Evolutionary conservation across 53 echinoderm and acorn worm species (phyloP).

Genomic region (Astropecten irregularis): DNA sequence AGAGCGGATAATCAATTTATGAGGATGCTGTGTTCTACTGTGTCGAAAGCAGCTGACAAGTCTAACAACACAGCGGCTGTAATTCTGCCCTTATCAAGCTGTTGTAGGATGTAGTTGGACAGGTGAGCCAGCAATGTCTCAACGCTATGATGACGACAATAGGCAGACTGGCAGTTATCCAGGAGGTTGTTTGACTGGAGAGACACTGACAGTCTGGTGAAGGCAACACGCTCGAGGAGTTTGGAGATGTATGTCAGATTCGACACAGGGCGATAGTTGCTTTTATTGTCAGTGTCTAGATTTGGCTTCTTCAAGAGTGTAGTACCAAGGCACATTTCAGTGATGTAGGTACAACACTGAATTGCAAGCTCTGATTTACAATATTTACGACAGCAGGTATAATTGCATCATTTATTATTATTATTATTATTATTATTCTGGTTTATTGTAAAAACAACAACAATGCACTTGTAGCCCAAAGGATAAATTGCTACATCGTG

Average conservation of each 20-base stretch:
- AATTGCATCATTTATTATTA: too few relatives aligned
- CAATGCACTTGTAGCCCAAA: too few relatives aligned
- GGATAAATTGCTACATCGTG: too few relatives aligned
- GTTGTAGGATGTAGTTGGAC: slow-evolving; percentile 4
- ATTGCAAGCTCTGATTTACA: background rate
- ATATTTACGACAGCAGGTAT: too few relatives aligned
- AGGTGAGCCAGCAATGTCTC: slow-evolving; percentile 25
- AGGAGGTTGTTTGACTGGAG: background rate
- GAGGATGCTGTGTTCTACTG: background rate
- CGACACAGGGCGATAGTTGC: background rate
- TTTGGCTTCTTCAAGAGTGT: background rate
- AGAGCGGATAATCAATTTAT: background rate
- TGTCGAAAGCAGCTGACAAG: slow-evolving; percentile 28
- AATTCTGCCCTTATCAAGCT: slow-evolving; percentile 12
- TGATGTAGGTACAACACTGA: background rate
- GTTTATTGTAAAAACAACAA: too few relatives aligned
- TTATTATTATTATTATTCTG: too few relatives aligned
- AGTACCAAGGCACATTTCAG: background rate
- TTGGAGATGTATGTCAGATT: background rate
- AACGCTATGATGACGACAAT: background rate
- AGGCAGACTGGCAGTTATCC: background rate
- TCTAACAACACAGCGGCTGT: slow-evolving; percentile 14
- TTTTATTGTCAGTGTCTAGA: background rate
- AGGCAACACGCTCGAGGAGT: background rate
- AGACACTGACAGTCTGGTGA: background rate